Percentiles rank a stretch among this genome's conserved stretches.
Conservation (phyloP, 2,888 invertebrate genomes). For the Caenorhabditis panamensis region DNA sequence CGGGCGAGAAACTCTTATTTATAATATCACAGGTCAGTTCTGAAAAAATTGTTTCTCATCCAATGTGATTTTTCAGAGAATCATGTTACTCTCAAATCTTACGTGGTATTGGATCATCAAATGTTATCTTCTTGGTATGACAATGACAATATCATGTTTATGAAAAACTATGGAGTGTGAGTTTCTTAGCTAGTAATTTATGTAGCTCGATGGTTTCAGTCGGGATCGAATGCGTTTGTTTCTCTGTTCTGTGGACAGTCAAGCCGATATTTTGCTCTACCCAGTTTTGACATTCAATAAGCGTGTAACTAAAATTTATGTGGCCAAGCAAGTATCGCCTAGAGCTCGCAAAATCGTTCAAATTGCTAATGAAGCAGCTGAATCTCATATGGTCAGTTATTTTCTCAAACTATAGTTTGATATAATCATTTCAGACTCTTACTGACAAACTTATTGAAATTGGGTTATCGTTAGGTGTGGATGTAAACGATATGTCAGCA, state of each 20-base stretch:
- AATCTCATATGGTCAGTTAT: not conserved
- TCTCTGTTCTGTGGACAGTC: conserved; percentile 20
- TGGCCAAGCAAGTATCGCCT: conserved; percentile 56
- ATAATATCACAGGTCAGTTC: conserved; percentile 13
- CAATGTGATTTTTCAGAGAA: conserved; percentile 18
- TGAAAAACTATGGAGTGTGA: conserved; percentile 15
- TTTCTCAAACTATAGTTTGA: not conserved
- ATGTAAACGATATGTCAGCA: conserved; percentile 21
- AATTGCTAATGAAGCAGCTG: conserved; percentile 55
- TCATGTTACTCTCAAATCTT: conserved; percentile 4
- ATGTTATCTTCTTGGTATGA: conserved; percentile 43
- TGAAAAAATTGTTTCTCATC: not conserved
- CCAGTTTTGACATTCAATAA: conserved; percentile 35
- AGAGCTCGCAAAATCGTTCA: conserved; percentile 63
- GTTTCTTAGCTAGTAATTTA: not conserved
- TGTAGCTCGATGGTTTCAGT: conserved; percentile 6
- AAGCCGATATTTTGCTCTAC: conserved; percentile 25
- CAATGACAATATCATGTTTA: conserved; percentile 21
- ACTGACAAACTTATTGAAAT: conserved; percentile 22
- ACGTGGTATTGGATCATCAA: not conserved
- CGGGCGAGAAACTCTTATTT: not conserved
- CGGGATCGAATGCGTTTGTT: conserved; percentile 25
- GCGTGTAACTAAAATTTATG: conserved; percentile 8
- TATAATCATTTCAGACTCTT: conserved; percentile 16
- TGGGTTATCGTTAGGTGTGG: conserved; percentile 22